Evolutionary conservation across 2,113 vertebrate species (phyloP), one percentile per base, ranked within the genome.

Genomic region (Centrocercus urophasianus): DNA sequence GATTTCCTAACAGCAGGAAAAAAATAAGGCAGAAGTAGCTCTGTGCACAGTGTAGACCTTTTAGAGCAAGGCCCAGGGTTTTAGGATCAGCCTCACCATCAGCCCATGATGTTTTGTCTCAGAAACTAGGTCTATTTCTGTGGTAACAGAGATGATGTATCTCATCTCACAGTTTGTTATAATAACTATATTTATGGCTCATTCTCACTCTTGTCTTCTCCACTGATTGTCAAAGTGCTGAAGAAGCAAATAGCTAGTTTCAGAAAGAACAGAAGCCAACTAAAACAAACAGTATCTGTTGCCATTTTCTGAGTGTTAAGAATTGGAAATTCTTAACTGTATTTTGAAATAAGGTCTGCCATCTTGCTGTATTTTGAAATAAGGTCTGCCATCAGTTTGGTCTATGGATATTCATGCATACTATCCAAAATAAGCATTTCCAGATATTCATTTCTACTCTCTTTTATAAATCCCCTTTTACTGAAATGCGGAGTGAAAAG

Each of bases 371-470:
- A 70, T 83, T 79, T 83, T 91, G 60, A 93, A 92, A 93, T 61
- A 69, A 79, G 82, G 85, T 70, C 92, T 89, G 83, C 75, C 75
- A 80, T 88, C 72, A 77, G 89, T 93, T 96, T 91, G 89, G 88
- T 94, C 90, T 94, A 65, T 12, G 67, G n/a, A 94, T 80, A 93
- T 83, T 88, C 82, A 88, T 42, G 79, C 64, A 54, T 50, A 43
- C 42, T 80, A 64, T 95, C 92, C 95, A 95, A 95, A 93, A 80
- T 66, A 95, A 95, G 85, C 92, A 91, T 73, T 91, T 93, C 72
- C 82, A 95, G 82, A 70, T 69, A 91, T 14, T 43, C 4, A 80
- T 80, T 93, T 87, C 82, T 91, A n/a, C 30, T 45, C 10, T 61
- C 18, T 83, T 90, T 81, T 79, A 72, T 3, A 83, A 60, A 79